phyloP scores from a whole-genome alignment of 1,140 invertebrate species.

The Berghia stephanieae region DNA sequence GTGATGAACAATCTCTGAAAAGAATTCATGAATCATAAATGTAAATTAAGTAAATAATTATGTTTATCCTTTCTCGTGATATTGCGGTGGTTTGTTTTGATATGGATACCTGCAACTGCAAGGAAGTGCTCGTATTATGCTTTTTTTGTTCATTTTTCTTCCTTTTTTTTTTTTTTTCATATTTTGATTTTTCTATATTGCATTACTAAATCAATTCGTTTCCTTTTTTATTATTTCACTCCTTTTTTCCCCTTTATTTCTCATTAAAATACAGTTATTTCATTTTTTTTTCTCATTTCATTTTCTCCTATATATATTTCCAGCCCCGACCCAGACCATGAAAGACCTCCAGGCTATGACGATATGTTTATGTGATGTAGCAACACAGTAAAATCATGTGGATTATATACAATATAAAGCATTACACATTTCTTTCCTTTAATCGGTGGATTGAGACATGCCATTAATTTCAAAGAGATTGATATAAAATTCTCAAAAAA shows the following conservation, averaged over 20 bases:
- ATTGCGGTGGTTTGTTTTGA: background rate
- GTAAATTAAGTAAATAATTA: background rate
- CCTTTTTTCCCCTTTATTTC: background rate
- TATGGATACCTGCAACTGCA: background rate
- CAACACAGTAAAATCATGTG: no score
- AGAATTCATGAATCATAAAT: background rate
- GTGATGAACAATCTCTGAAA: no score
- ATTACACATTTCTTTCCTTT: no score
- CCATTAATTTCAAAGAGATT: no score
- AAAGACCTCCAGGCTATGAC: conserved; percentile 28
- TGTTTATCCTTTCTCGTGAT: background rate
- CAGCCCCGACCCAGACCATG: conserved; percentile 31
- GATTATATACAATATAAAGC: no score
- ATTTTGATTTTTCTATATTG: background rate
- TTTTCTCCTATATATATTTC: no score
- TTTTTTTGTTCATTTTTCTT: no score
- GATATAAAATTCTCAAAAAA: no score
- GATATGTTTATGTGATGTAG: conserved; percentile 35
- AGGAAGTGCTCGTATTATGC: no score
- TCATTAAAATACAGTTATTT: background rate
- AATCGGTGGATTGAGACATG: no score
- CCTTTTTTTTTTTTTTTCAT: background rate
- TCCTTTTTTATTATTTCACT: background rate
- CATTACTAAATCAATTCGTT: background rate
- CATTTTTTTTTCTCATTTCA: conserved; percentile 17